Evolutionary conservation across 2,888 invertebrate species (phyloP), one percentile per base, ranked within the genome.

Genomic region (Morinoia aosen): DNA sequence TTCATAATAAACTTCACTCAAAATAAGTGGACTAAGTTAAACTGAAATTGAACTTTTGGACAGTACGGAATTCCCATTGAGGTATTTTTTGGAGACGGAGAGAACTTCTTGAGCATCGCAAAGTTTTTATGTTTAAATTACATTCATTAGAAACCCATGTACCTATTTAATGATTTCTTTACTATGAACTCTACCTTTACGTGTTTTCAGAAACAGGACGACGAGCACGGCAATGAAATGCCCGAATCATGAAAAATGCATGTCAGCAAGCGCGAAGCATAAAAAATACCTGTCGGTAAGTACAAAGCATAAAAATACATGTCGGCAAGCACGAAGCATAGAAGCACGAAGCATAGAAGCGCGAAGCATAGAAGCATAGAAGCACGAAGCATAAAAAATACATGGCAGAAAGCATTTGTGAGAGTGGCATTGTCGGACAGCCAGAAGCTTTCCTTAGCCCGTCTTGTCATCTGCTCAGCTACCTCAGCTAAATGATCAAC

Each of bases 401-500:
- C 12, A 33, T 3, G 33, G 8, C 33, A 76, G 76, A 76, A 76
- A 76, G 25, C 76, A 76, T 76, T 19, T 33, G 8, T 10, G 76
- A 19, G 25, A 76, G 76, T 33, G 25, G 76, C 76, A 16, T 12
- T 76, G 76, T 76, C 19, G 33, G 25, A 76, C 76, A 25, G 76
- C 76, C 8, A 2, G 25, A 76, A 33, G 76, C 76, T 76, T 33
- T 16, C 76, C 76, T 76, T 76, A 76, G 25, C 76, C 76, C 16
- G 76, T 33, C 76, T 33, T 76, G 76, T 76, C 76, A 33, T 76
- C 76, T 76, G 76, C 76, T 76, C 76, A 76, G 76, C 39, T 90
- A 90, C 90, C 90, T 48, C 39, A 57, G 25, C 57, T 12, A 93
- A 93, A 93, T 93, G 93, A 93, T 93, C 56, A 93, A 93, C 93